Base-by-base conservation (phyloP, 2,797 vertebrate species). In the Argentina silus region DNA sequence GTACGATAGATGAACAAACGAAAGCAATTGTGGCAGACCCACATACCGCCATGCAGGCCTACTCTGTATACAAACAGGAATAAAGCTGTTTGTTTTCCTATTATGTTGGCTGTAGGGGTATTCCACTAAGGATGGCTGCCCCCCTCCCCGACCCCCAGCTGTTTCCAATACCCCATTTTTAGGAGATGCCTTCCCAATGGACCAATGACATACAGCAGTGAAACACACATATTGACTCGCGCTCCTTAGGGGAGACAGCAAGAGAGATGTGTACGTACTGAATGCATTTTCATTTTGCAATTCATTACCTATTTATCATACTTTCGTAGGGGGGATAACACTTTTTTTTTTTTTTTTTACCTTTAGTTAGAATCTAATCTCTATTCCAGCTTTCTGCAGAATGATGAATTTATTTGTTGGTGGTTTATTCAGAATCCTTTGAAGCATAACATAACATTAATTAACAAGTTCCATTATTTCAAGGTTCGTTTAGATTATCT, bases 401-500 rank as follows among this genome's bases (percentile, higher is more conserved):
- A 14, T 7, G 42, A 21, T 57, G 4, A 27, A 4, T 7, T 45
- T 21, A 50, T n/a, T 7, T 14, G 45, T 47, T n/a, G n/a, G n/a
- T n/a, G 27, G 27, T 36, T 36, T 36, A 36, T 36, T 36, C 27
- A 51, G 45, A 21, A 44, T 69, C 61, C 70, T 80, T 59, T 63
- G 56, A 70, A 64, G 67, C 67, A 74, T 48, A 73, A 67, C 70
- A 68, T 66, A 61, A 59, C 64, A 80, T 74, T 68, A 71, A 77
- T 77, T 74, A 71, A 76, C 19, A 19, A 61, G 67, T 45, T 47
- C 75, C 70, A 74, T 69, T 44, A 64, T 72, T 80, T 72, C 72
- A 77, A 56, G 44, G 50, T 47, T 65, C 45, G 56, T 61, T 74
- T 51, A 47, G 53, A 48, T 62, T 53, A 67, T 47, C 62, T 57